phyloP scores from a whole-genome alignment of 2,888 invertebrate species.

The Drosophila merina region DNA sequence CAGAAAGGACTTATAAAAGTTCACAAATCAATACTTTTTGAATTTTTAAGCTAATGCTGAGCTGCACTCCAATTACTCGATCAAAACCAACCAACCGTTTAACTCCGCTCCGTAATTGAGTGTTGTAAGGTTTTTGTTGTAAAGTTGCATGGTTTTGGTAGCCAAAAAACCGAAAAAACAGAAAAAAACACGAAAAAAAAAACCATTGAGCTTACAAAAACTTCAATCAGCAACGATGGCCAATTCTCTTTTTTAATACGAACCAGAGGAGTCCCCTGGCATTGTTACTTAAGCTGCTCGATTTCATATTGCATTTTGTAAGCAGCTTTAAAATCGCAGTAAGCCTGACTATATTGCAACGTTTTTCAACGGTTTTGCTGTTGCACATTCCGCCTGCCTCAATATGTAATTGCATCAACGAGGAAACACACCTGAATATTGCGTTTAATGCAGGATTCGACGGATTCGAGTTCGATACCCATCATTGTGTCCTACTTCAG shows the following conservation, averaged over 20 bases:
- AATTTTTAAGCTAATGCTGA: background rate
- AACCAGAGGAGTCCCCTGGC: conserved; percentile 13
- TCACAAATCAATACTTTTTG: background rate
- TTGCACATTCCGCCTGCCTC: background rate
- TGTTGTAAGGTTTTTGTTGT: background rate
- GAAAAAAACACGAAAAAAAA: background rate
- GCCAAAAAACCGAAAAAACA: background rate
- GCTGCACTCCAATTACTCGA: background rate
- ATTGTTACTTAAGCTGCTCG: conserved; percentile 25
- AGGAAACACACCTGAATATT: background rate
- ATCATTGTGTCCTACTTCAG: conserved; percentile 43
- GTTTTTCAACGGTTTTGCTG: background rate
- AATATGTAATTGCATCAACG: conserved; percentile 1
- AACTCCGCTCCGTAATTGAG: background rate
- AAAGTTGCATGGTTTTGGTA: background rate
- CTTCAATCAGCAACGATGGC: conserved; percentile 22
- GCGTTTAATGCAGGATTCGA: background rate
- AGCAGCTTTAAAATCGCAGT: conserved; percentile 34
- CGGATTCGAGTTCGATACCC: background rate
- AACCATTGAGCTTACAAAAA: background rate
- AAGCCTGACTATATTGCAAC: conserved; percentile 1
- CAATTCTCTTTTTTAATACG: conserved; percentile 29
- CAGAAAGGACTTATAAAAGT: no score
- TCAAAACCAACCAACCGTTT: conserved; percentile 22
- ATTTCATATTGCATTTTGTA: conserved; percentile 38